phyloP scores from a whole-genome alignment of 2,113 vertebrate species.

The Saccopteryx bilineata region DNA sequence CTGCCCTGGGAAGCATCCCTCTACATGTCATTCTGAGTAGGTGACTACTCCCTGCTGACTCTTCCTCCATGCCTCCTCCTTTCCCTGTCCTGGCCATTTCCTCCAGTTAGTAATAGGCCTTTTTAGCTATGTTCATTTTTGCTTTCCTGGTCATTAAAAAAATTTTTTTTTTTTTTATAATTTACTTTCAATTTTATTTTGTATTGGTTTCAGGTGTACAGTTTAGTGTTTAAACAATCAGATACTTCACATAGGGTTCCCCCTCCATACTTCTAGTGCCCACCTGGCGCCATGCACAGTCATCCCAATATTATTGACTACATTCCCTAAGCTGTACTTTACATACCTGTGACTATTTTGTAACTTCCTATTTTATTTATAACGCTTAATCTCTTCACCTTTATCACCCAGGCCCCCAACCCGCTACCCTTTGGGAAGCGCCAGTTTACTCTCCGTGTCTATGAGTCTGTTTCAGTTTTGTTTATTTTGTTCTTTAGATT shows the following conservation, averaged over 20 bases:
- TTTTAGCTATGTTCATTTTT: not conserved
- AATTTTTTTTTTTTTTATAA: not conserved
- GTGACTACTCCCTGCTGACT: not conserved
- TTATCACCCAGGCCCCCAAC: not conserved
- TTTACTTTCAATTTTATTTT: not conserved
- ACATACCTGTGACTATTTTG: not conserved
- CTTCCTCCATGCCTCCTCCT: not conserved
- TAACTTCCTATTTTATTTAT: not conserved
- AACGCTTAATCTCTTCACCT: not conserved
- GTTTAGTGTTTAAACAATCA: not conserved
- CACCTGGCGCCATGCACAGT: not conserved
- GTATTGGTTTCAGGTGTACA: not conserved
- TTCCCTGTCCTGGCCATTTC: not conserved
- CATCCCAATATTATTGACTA: not conserved
- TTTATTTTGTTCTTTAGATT: not conserved
- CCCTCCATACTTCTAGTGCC: not conserved
- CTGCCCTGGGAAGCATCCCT: not conserved
- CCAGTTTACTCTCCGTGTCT: not conserved
- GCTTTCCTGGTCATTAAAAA: not conserved
- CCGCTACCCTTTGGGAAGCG: not conserved
- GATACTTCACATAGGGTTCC: not conserved
- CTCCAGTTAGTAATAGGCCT: not conserved
- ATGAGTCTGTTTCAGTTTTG: not conserved
- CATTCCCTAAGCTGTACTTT: not conserved
- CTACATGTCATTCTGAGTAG: not conserved